These are phyloP conservation scores for Plotosus lineatus DNA, from an alignment of 2,113 vertebrate genomes.

Conservation along the genomic window DNA sequence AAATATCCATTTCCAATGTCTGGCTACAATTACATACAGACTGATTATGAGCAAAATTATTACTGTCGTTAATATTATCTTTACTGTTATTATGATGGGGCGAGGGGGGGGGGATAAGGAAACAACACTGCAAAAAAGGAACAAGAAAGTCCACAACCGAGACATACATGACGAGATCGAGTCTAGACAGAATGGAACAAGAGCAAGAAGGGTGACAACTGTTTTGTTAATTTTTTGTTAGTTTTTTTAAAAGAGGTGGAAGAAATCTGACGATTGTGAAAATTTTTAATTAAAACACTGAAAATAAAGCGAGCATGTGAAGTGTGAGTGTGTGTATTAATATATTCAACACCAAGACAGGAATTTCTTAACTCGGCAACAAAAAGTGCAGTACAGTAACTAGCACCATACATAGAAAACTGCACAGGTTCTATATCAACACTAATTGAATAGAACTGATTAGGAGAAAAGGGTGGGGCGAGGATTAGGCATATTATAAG, in stretches of 20 bases:
- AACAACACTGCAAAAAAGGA: conserved; percentile 53
- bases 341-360: conserved; percentile 31
- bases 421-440: conserved; percentile 15
- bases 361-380: conserved; percentile 18
- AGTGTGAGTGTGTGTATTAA: conserved; percentile 29
- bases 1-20: conserved; percentile 64
- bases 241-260: neutral
- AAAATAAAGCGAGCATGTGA: conserved; percentile 30
- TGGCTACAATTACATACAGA: conserved; percentile 76
- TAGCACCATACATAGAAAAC: conserved; percentile 19
- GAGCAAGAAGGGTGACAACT: neutral
- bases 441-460: conserved; percentile 7
- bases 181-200: conserved; percentile 14
- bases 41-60: conserved; percentile 77
- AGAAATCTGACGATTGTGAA: neutral
- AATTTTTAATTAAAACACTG: no score
- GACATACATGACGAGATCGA: conserved; percentile 52
- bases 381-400: conserved; percentile 8
- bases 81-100: conserved; percentile 76
- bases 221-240: neutral
- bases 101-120: no score
- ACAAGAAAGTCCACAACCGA: conserved; percentile 62
- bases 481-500: conserved; percentile 16
- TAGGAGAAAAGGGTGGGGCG: neutral
- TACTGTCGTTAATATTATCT: conserved; percentile 73